These are phyloP conservation scores for Rhagoletis pomonella DNA, from an alignment of 1,140 invertebrate species.

Conservation along the genomic window DNA sequence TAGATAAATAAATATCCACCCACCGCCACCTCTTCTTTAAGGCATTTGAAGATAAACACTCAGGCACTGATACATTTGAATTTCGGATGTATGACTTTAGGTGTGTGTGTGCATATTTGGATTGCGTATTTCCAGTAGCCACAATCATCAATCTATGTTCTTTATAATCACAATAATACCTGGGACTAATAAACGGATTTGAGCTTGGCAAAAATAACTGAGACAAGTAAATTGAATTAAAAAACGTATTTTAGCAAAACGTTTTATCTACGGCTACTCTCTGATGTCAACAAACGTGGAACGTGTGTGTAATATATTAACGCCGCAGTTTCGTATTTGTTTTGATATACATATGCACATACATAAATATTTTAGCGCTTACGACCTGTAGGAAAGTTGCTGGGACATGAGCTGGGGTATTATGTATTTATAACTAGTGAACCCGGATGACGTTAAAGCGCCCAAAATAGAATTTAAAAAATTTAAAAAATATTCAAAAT, in stretches of 20 bases:
- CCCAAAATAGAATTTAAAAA: too few relatives aligned
- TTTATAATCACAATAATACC: not conserved
- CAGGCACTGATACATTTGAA: not conserved
- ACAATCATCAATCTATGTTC: not conserved
- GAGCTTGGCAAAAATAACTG: not conserved
- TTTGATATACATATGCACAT: too few relatives aligned
- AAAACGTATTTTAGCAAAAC: not conserved
- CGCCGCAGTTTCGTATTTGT: too few relatives aligned
- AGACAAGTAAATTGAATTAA: not conserved
- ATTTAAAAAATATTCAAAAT: too few relatives aligned
- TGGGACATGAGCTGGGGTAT: too few relatives aligned
- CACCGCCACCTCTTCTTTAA: not conserved
- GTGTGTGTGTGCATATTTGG: not conserved
- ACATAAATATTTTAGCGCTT: too few relatives aligned
- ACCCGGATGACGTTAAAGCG: too few relatives aligned
- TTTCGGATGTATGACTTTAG: not conserved
- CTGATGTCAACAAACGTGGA: not conserved
- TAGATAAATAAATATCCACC: not conserved
- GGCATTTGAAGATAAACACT: not conserved
- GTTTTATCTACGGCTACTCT: not conserved
- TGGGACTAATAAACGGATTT: not conserved
- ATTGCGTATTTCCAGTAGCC: slow-evolving; percentile 32
- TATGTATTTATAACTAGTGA: too few relatives aligned
- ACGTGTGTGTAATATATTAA: not conserved
- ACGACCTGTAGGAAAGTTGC: not conserved